phyloP scores from a whole-genome alignment of 2,888 invertebrate species.

The Eurytoma adleriae region DNA sequence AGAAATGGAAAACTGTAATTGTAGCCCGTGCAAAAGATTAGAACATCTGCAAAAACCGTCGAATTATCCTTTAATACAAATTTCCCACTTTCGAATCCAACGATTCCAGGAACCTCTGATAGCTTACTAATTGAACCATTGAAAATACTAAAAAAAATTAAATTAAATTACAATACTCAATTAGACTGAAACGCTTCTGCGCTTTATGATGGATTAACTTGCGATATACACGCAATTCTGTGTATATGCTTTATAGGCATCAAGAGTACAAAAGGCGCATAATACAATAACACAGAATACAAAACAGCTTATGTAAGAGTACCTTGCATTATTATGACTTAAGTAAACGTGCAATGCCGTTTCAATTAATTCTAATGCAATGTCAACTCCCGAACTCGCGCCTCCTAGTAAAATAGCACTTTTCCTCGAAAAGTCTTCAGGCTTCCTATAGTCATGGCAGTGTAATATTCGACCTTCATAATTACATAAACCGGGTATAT shows the following conservation, averaged over 20 bases:
- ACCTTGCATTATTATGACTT: constrained; percentile 78
- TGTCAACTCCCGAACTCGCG: constrained; percentile 85
- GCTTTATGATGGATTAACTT: not conserved
- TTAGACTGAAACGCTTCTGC: not conserved
- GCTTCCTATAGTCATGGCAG: constrained; percentile 85
- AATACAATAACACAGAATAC: not conserved
- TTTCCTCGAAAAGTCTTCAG: constrained; percentile 79
- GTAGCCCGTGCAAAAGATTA: constrained; percentile 88
- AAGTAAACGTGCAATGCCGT: constrained; percentile 77
- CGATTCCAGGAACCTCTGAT: constrained; percentile 26
- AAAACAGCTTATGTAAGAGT: constrained; percentile 8
- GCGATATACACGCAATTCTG: not conserved
- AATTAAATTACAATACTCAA: not conserved
- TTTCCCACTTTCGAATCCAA: constrained; percentile 25
- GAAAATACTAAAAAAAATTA: constrained; percentile 2
- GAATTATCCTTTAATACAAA: constrained; percentile 78
- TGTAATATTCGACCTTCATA: constrained; percentile 82
- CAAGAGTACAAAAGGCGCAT: not conserved
- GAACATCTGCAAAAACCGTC: constrained; percentile 80
- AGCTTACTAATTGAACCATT: not conserved
- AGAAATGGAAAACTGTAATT: constrained; percentile 84
- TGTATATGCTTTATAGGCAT: too few relatives aligned
- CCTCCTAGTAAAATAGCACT: constrained; percentile 84
- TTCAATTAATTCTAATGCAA: constrained; percentile 81
- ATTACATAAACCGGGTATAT: constrained; percentile 75